Conservation (phyloP, 2,113 vertebrate genomes). For the Ploceus nigricollis region DNA sequence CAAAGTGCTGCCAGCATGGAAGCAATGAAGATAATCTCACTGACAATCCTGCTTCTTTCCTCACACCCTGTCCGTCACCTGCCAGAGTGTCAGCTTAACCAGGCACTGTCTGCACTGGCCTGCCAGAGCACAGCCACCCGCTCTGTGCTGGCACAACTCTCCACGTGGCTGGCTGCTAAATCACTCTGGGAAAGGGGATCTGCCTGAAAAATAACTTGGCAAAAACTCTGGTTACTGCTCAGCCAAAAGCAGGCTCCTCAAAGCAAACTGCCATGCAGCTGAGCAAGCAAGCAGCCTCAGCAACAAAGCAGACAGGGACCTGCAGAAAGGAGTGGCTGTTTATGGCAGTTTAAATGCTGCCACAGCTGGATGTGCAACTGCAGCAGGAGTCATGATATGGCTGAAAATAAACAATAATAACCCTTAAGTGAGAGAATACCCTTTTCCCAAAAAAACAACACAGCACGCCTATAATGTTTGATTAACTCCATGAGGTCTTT, state of each 20-base stretch:
- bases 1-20: not conserved
- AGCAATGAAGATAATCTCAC: not conserved
- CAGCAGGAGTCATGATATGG: not conserved
- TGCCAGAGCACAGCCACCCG: not conserved
- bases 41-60: not conserved
- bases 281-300: not conserved
- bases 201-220: not conserved
- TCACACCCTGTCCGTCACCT: not conserved
- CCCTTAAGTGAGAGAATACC: not conserved
- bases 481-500: not conserved
- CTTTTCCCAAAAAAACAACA: not conserved
- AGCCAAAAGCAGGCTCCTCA: not conserved
- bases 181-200: not conserved
- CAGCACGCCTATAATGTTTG: not conserved
- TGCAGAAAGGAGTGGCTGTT: not conserved
- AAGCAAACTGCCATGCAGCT: not conserved
- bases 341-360: not conserved
- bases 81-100: not conserved
- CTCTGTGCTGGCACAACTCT: not conserved
- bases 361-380: not conserved
- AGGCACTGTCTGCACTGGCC: not conserved
- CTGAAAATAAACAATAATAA: not conserved
- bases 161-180: accelerated
- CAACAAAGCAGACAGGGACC: not conserved
- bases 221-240: not conserved